Percentiles rank a stretch among this genome's conserved stretches.
Conservation (phyloP, 2,888 invertebrate genomes). For the Eumacrocentrus americanus region DNA sequence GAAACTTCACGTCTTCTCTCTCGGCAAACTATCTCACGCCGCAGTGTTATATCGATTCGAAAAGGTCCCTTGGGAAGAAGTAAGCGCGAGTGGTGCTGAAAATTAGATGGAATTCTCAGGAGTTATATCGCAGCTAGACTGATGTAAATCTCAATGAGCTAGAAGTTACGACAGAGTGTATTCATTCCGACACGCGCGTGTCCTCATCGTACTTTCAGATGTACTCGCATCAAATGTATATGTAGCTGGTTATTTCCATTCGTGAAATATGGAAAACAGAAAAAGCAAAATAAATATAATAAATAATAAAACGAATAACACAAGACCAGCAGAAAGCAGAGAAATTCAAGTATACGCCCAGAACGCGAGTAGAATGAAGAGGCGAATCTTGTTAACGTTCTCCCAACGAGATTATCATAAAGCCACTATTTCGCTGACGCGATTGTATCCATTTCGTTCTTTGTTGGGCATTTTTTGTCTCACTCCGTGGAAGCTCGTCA, state of each 20-base stretch:
- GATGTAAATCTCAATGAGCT: constrained; percentile 5
- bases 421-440: constrained; percentile 30
- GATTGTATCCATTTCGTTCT: constrained; percentile 26
- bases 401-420: constrained; percentile 28
- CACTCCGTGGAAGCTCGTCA: constrained; percentile 7
- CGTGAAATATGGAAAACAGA: too few relatives aligned
- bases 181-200: neutral
- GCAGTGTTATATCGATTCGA: neutral
- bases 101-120: neutral
- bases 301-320: too few relatives aligned
- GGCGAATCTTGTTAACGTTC: constrained; percentile 22
- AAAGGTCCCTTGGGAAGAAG: neutral
- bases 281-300: too few relatives aligned
- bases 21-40: neutral
- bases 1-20: neutral
- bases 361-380: constrained; percentile 16
- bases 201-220: too few relatives aligned
- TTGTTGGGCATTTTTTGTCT: constrained; percentile 19
- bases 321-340: too few relatives aligned
- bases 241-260: too few relatives aligned
- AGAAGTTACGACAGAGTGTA: neutral
- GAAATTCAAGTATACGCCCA: too few relatives aligned
- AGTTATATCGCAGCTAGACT: too few relatives aligned
- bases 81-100: neutral
- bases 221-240: too few relatives aligned